Evolutionary conservation across 2,797 vertebrate species (phyloP).

Genomic region (Pteronotus mesoamericanus): DNA sequence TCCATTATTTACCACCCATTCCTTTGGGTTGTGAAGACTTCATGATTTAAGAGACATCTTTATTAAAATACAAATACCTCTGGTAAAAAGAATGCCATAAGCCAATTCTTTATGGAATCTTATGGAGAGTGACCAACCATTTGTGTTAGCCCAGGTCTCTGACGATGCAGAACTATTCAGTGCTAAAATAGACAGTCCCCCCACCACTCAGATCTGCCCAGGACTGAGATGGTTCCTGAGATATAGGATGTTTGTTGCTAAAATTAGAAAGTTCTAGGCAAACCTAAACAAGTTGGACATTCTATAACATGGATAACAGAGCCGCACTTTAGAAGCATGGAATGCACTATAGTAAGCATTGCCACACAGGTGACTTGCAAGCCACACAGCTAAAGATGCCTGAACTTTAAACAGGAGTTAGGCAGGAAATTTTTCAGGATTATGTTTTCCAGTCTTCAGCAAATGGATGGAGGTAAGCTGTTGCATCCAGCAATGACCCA

Average conservation of each 20-base stretch:
- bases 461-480: not conserved
- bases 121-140: not conserved
- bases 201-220: not conserved
- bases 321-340: not conserved
- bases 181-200: not conserved
- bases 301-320: not conserved
- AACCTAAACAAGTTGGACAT: not conserved
- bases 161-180: not conserved
- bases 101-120: not conserved
- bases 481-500: not conserved
- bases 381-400: not conserved
- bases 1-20: not conserved
- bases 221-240: not conserved
- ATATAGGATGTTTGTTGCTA: not conserved
- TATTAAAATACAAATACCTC: slow-evolving; percentile 16
- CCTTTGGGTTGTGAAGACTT: not conserved
- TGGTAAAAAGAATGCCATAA: not conserved
- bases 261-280: not conserved
- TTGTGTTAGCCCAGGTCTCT: not conserved
- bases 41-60: not conserved
- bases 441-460: not conserved
- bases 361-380: not conserved
- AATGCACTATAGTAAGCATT: not conserved
- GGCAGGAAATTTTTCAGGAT: not conserved
- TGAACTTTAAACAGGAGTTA: not conserved